Conservation (phyloP, 2,888 invertebrate genomes). For the Aspidapion aeneum region DNA sequence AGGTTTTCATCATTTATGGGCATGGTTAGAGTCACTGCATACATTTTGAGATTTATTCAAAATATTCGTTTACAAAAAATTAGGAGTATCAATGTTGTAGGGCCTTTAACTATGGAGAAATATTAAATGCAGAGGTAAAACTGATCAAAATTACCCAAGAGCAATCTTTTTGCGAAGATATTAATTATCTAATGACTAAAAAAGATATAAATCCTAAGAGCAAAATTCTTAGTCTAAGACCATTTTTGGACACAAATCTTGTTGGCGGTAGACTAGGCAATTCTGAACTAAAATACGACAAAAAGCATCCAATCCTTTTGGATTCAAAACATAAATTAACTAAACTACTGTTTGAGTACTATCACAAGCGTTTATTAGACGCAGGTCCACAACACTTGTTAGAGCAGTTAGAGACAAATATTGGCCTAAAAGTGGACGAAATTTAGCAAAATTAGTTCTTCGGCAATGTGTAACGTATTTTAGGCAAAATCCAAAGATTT, state of each 20-base stretch:
- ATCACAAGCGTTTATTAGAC: constrained; percentile 15
- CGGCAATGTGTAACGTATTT: constrained; percentile 19
- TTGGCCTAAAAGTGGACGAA: constrained; percentile 13
- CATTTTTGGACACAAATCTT: not conserved
- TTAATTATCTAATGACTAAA: not conserved
- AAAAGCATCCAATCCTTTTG: constrained; percentile 5
- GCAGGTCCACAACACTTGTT: constrained; percentile 29
- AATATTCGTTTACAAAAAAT: not conserved
- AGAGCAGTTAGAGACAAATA: constrained; percentile 19
- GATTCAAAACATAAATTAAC: constrained; percentile 4
- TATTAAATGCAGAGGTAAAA: not conserved
- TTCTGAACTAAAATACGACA: not conserved
- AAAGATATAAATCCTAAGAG: not conserved
- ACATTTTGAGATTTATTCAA: not conserved
- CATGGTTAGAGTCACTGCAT: not conserved
- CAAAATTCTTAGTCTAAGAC: not conserved
- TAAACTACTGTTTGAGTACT: not conserved
- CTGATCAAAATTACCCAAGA: not conserved
- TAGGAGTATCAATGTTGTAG: not conserved
- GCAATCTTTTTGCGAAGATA: not conserved
- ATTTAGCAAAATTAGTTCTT: constrained; percentile 7
- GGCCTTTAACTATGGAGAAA: not conserved
- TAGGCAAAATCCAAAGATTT: constrained; percentile 5
- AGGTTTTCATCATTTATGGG: not conserved
- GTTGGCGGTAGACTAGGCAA: not conserved